Base-by-base conservation (phyloP, 2,113 vertebrate genomes). In the Corydoras maculifer region DNA sequence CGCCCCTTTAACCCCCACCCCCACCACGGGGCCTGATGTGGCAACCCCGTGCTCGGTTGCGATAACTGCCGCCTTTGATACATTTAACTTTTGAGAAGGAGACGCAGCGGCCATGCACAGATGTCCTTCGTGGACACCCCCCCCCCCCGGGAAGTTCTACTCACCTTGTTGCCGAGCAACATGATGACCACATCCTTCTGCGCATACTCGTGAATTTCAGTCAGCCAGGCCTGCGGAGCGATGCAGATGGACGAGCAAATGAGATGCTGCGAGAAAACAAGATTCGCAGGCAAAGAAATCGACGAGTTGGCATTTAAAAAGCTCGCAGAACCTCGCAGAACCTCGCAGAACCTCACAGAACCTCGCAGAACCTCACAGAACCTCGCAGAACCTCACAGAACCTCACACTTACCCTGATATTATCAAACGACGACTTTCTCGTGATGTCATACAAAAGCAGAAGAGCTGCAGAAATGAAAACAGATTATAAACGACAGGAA, bases 121-220 rank as follows among this genome's bases (percentile, higher is more conserved):
- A 75, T 73, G 69, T 55, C 62, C 71, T 74, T 82, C 73, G 82
- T 79, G 71, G 69, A 18, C 18, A 1, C 18, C 18, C 18, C 18
- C 74, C 79, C 53, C 68, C 51, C 78, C 79, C 83, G 85, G 80
- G 80, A 90, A 87, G 84, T 84, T 77, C 78, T 73, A 77, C 88
- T 88, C 81, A 91, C 90, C 89, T 99, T 99, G 87, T 99, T 99
- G 85, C 97, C 97, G 76, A 99, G 92, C 87, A 99, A 85, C 95
- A 99, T 95, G 85, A 99, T 94, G 88, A 98, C 96, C 90, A 98
- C 97, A 60, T 98, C 94, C 87, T 92, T 93, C 86, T 97, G 94
- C 78, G 97, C 95, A 0, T 94, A 97, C 82, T 99, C 97, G 0
- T 98, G 91, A 81, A 98, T 93, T 88, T 99, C 96, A 0, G 87